Base-by-base conservation (phyloP, 2,888 invertebrate species). In the Cephonodes hylas region DNA sequence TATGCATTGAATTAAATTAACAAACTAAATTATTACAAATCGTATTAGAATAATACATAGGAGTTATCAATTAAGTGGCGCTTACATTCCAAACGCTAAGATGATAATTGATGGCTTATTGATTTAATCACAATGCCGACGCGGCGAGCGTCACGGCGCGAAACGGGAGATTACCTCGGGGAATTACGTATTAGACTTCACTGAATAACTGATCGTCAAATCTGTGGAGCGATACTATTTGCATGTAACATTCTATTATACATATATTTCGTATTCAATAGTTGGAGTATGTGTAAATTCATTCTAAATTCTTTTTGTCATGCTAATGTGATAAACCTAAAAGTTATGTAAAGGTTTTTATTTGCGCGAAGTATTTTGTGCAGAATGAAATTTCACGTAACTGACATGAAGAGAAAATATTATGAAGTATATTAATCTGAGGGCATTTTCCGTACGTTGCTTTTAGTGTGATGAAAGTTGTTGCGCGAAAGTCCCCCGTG, bases 391-490 rank as follows among this genome's bases (percentile, higher is more conserved):
- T 46, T 61, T 58, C 45, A 61, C 61, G 53, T 31, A 27, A 53
- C 44, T 61, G 34, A 72, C 76, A 71, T 73, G 73, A 76, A 71
- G 79, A 81, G 82, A 80, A 82, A 84, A 84, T 87, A 70, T 80
- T 76, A 87, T 85, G 83, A 84, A 85, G 80, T 87, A 83, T 89
- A 90, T 88, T 90, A 91, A 88, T 90, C 85, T 85, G 83, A 81
- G 82, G 86, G 85, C 80, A 87, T 89, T 87, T 88, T 84, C 85
- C 82, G 86, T 88, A 86, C 84, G 86, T 81, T 84, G 90, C 89
- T 91, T 91, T 90, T 89, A 90, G 89, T 89, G 82, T 89, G 89
- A 90, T 90, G 89, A 90, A 91, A 89, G 88, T 91, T 82, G 77
- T 80, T 84, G 81, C 80, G 79, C 80, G 69, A 78, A 79, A 85